These are phyloP conservation scores for Caenorhabditis latens DNA, from an alignment of 1,140 invertebrate genomes.

Conservation along the genomic window DNA sequence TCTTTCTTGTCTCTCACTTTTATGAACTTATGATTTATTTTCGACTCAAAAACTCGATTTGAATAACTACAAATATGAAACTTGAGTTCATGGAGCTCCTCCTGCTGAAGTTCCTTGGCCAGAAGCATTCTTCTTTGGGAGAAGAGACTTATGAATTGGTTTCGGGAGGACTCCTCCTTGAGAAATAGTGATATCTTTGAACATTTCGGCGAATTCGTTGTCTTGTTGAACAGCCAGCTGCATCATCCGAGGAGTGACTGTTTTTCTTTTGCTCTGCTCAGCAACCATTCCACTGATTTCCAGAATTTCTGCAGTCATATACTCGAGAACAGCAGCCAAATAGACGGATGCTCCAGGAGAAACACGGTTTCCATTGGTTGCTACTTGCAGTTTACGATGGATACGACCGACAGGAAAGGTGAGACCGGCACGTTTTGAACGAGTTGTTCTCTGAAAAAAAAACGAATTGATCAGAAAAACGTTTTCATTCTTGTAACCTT, in stretches of 20 bases:
- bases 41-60: no score
- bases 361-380: neutral
- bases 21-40: no score
- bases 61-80: no score
- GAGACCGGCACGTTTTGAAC: neutral
- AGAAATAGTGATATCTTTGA: neutral
- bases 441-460: neutral
- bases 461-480: no score
- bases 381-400: neutral
- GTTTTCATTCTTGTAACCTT: no score
- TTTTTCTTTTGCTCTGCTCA: neutral
- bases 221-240: neutral
- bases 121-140: no score
- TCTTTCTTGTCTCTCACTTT: neutral
- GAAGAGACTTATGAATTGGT: neutral
- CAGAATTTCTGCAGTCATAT: neutral
- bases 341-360: neutral
- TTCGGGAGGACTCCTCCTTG: slow-evolving; percentile 6
- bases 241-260: neutral
- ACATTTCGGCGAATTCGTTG: neutral
- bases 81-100: no score
- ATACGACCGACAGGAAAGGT: neutral
- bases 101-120: no score
- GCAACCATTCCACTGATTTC: neutral
- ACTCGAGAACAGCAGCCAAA: neutral